phyloP scores from a whole-genome alignment of 2,888 invertebrate species.

The Germaria angustata region DNA sequence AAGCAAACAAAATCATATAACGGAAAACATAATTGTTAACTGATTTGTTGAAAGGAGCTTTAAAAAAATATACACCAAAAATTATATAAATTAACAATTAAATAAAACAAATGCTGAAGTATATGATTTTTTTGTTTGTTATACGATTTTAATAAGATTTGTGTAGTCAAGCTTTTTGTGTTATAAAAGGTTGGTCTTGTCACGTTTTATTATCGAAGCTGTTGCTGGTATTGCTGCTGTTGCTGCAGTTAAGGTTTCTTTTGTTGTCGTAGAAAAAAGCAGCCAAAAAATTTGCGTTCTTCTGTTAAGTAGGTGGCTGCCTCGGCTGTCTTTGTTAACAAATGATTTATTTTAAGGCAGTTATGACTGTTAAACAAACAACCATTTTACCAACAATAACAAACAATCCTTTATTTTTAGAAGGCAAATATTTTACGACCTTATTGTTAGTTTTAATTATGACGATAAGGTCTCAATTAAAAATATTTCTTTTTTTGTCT shows the following conservation, averaged over 20 bases:
- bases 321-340: constrained; percentile 38
- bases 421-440: constrained; percentile 25
- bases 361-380: constrained; percentile 55
- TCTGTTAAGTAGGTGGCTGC: constrained; percentile 57
- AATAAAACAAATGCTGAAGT: constrained; percentile 53
- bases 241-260: constrained; percentile 17
- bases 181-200: constrained; percentile 61
- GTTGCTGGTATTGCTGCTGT: constrained; percentile 17
- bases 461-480: constrained; percentile 68
- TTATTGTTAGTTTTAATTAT: constrained; percentile 68
- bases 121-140: constrained; percentile 50
- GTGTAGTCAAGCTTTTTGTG: neutral
- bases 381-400: constrained; percentile 30
- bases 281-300: constrained; percentile 48
- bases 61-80: constrained; percentile 30
- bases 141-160: constrained; percentile 14
- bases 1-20: constrained; percentile 35
- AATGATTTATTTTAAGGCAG: constrained; percentile 55
- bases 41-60: constrained; percentile 56
- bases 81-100: constrained; percentile 52
- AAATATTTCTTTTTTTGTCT: constrained; percentile 33
- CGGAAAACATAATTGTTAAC: constrained; percentile 65
- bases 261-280: constrained; percentile 27
- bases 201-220: constrained; percentile 50
- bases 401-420: neutral